Evolutionary conservation across 2,113 vertebrate species (phyloP).

Genomic region (Sula dactylatra): DNA sequence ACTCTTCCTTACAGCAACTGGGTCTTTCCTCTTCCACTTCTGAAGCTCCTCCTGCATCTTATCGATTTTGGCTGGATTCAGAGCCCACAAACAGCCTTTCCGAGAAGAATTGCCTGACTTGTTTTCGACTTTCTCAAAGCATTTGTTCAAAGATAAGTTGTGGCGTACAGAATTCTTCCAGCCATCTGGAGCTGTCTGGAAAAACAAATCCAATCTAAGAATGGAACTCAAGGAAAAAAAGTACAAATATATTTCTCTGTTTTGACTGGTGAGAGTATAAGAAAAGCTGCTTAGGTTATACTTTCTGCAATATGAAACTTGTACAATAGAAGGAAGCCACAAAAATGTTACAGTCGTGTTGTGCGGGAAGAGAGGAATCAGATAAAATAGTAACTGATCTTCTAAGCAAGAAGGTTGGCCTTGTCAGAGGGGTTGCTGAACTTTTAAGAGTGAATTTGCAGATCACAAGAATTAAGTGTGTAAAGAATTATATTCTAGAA

Average conservation of each 20-base stretch:
- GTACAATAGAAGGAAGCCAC: background rate
- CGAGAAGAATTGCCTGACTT: constrained; percentile 88
- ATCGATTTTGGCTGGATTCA: constrained; percentile 93
- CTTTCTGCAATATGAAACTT: background rate
- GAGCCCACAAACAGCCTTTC: constrained; percentile 95
- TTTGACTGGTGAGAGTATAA: background rate
- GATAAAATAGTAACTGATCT: background rate
- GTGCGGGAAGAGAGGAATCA: background rate
- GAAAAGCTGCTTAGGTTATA: background rate
- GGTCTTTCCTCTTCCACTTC: constrained; percentile 98
- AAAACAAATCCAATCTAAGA: constrained; percentile 22
- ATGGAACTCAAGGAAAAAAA: background rate
- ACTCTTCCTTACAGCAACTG: constrained; percentile 88
- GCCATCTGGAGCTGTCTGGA: constrained; percentile 94
- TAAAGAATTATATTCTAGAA: background rate
- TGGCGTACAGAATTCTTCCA: constrained; percentile 99
- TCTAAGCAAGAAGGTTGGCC: background rate
- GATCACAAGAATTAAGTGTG: background rate
- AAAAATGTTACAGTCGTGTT: background rate
- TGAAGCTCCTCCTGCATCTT: constrained; percentile 98
- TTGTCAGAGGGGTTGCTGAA: background rate
- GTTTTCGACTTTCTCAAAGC: constrained; percentile 98
- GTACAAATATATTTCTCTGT: background rate
- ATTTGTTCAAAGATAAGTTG: constrained; percentile 97
- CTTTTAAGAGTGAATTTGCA: background rate